phyloP scores from a whole-genome alignment of 2,888 invertebrate species.

The Brachylomia viminalis region DNA sequence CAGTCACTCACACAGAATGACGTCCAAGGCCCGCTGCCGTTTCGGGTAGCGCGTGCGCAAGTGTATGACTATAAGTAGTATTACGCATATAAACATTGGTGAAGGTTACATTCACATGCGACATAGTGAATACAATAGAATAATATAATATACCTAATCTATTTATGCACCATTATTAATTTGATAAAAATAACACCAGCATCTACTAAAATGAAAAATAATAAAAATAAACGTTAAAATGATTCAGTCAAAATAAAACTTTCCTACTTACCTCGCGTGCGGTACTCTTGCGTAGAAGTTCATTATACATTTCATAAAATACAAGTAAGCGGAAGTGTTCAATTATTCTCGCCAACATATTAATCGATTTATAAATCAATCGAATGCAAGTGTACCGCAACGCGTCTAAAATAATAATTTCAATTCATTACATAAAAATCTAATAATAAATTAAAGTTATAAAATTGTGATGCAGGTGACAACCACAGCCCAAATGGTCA shows the following conservation, averaged over 20 bases:
- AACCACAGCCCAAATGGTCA: constrained; percentile 80
- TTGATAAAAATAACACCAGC: constrained; percentile 71
- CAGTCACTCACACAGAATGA: neutral
- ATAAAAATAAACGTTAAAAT: constrained; percentile 53
- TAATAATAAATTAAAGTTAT: constrained; percentile 68
- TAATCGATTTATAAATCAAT: constrained; percentile 31
- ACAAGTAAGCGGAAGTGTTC: constrained; percentile 5
- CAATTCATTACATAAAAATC: constrained; percentile 58
- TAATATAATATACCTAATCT: constrained; percentile 73
- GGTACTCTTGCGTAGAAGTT: constrained; percentile 37
- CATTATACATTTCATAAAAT: constrained; percentile 38
- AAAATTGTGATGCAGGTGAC: constrained; percentile 83
- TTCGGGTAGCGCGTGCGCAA: constrained; percentile 26
- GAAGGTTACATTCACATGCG: constrained; percentile 59
- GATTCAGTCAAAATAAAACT: constrained; percentile 65
- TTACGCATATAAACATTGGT: constrained; percentile 41
- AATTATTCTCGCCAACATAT: constrained; percentile 5
- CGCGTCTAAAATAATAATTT: constrained; percentile 57
- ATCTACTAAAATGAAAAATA: constrained; percentile 55
- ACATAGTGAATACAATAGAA: constrained; percentile 63
- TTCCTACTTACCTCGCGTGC: constrained; percentile 47
- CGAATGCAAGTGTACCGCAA: constrained; percentile 47
- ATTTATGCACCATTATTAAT: constrained; percentile 82
- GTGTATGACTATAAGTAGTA: constrained; percentile 28
- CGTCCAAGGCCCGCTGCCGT: neutral